These are phyloP conservation scores for Drymonia ruficornis DNA, from an alignment of 2,888 invertebrate genomes.

Conservation along the genomic window DNA sequence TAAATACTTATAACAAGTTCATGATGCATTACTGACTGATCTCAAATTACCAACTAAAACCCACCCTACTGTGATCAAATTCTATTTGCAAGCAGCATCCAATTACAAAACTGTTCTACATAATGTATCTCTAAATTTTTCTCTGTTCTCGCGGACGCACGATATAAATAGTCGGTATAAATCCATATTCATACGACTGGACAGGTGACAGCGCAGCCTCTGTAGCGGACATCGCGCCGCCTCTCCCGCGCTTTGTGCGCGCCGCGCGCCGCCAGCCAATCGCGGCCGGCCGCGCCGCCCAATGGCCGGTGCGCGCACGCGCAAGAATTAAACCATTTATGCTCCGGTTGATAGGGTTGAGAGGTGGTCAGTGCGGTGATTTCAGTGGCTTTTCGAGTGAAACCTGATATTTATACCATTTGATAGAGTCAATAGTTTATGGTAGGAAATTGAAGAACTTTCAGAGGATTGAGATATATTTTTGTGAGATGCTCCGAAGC, in stretches of 20 bases:
- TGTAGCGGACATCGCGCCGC: conserved; percentile 61
- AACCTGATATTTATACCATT: no score
- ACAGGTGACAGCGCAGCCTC: conserved; percentile 66
- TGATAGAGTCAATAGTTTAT: no score
- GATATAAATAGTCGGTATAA: conserved; percentile 3
- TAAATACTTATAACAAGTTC: no score
- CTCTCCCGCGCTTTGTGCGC: conserved; percentile 71
- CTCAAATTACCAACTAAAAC: no score
- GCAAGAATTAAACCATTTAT: conserved; percentile 73
- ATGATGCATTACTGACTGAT: no score
- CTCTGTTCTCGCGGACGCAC: not conserved
- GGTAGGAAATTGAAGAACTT: no score
- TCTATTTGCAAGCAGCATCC: no score
- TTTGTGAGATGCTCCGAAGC: no score
- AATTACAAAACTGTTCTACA: not conserved
- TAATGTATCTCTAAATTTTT: conserved; percentile 1
- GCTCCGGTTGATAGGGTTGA: conserved; percentile 67
- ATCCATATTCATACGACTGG: conserved; percentile 75
- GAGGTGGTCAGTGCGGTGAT: conserved; percentile 24
- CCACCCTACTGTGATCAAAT: no score
- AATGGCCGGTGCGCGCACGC: conserved; percentile 66
- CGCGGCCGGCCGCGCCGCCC: conserved; percentile 54
- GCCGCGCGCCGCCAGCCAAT: conserved; percentile 71
- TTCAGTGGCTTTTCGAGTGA: not conserved
- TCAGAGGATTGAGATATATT: no score